These are phyloP conservation scores for Lysandra coridon DNA, from an alignment of 2,888 invertebrate species.

Conservation along the genomic window DNA sequence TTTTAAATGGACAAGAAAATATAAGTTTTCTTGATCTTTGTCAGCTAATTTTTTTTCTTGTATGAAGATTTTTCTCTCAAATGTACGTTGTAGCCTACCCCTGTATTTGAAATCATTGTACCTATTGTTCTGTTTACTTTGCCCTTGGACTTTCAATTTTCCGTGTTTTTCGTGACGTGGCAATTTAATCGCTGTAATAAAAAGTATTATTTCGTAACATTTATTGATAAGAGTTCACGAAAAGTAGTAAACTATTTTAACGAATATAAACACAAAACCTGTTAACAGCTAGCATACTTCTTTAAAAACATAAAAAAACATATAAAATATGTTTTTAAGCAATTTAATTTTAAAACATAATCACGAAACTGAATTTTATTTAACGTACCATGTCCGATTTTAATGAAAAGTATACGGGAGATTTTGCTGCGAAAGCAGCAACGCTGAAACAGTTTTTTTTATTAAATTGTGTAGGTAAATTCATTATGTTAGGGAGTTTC, in stretches of 20 bases:
- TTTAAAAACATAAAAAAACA: neutral
- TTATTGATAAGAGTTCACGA: constrained; percentile 19
- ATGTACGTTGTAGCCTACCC: no score
- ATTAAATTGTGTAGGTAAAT: no score
- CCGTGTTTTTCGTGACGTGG: neutral
- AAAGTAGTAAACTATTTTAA: neutral
- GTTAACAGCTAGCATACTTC: neutral
- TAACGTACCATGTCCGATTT: no score
- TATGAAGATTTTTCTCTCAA: no score
- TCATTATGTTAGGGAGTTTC: no score
- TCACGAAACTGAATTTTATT: neutral
- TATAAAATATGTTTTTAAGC: neutral
- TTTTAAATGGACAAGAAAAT: no score
- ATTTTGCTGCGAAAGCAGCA: no score
- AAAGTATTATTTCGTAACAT: constrained; percentile 9
- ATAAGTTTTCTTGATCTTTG: no score
- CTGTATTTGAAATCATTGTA: neutral
- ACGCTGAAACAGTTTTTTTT: no score
- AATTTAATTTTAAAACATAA: neutral
- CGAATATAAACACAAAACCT: neutral
- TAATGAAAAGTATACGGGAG: no score
- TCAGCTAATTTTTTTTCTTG: no score
- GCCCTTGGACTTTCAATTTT: constrained; percentile 8
- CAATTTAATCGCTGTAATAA: neutral
- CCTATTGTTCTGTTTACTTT: neutral